Evolutionary conservation across 2,797 vertebrate species (phyloP).

Genomic region (Novumbra hubbsi): DNA sequence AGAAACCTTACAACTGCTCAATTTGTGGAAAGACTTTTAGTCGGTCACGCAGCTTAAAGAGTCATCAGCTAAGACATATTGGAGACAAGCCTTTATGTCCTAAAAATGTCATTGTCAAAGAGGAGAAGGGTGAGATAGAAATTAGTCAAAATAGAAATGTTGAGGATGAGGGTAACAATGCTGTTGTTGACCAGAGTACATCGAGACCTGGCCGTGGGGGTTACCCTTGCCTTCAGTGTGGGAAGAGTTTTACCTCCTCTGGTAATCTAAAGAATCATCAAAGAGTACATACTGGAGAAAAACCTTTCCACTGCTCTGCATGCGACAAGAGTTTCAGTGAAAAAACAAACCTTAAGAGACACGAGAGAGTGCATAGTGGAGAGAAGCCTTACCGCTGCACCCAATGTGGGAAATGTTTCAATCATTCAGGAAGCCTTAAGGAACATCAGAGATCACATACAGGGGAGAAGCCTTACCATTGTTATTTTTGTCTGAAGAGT

Average conservation of each 20-base stretch:
- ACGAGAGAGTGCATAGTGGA: not conserved
- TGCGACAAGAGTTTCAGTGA: not conserved
- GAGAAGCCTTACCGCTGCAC: not conserved
- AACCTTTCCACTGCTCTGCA: not conserved
- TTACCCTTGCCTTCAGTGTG: not conserved
- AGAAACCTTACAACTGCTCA: not conserved
- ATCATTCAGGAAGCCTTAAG: not conserved
- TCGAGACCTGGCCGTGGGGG: not conserved
- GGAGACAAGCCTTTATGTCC: not conserved
- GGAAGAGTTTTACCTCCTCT: not conserved
- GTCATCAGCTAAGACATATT: not conserved
- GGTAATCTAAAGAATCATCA: not conserved
- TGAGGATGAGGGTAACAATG: not conserved
- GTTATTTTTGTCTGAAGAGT: not conserved
- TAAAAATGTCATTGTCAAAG: not conserved
- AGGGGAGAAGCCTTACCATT: not conserved
- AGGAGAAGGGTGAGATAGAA: not conserved
- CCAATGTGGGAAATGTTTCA: not conserved
- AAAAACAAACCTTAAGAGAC: slow-evolving; percentile 2
- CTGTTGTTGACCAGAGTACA: not conserved
- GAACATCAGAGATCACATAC: not conserved
- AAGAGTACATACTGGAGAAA: not conserved
- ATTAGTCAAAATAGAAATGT: not conserved
- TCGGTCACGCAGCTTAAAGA: not conserved
- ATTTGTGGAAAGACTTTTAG: not conserved